Percentiles rank a stretch among this genome's conserved stretches.
Evolutionary conservation across 2,113 vertebrate genomes (phyloP).

Genomic region (Copsychus sechellarum): DNA sequence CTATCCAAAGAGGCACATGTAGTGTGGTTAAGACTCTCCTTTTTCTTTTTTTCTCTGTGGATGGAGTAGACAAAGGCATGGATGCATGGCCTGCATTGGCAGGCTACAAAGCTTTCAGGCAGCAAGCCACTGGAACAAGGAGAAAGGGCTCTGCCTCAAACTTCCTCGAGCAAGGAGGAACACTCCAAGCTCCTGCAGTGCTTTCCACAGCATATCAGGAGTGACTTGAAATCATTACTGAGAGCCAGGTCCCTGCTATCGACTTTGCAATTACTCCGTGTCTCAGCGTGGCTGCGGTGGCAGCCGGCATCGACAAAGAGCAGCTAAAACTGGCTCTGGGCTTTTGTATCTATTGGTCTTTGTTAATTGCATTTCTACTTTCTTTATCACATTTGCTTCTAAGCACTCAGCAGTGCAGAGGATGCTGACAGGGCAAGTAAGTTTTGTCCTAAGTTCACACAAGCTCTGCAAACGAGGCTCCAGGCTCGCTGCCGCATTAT

Average conservation of each 20-base stretch:
- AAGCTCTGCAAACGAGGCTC: background rate
- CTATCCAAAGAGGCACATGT: background rate
- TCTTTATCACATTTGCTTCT: constrained; percentile 49
- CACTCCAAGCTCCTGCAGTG: background rate
- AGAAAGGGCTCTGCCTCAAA: background rate
- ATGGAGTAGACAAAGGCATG: background rate
- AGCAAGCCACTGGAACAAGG: background rate
- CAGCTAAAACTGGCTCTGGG: background rate
- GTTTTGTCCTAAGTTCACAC: background rate
- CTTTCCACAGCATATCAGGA: background rate
- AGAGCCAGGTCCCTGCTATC: background rate
- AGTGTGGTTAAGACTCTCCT: background rate
- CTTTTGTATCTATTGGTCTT: constrained; percentile 40
- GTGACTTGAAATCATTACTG: constrained; percentile 19
- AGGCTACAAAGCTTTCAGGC: background rate
- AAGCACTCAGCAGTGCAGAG: background rate
- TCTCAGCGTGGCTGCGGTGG: background rate
- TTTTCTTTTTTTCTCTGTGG: background rate
- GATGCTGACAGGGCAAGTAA: constrained; percentile 46
- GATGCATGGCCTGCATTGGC: fast-evolving
- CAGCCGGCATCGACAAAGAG: constrained; percentile 3
- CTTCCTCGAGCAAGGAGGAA: background rate
- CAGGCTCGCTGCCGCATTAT: fast-evolving
- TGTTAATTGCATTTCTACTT: constrained; percentile 59
- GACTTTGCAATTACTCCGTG: constrained; percentile 44